Evolutionary conservation across 2,797 vertebrate species (phyloP).

Genomic region (Chaetophractus vellerosus): DNA sequence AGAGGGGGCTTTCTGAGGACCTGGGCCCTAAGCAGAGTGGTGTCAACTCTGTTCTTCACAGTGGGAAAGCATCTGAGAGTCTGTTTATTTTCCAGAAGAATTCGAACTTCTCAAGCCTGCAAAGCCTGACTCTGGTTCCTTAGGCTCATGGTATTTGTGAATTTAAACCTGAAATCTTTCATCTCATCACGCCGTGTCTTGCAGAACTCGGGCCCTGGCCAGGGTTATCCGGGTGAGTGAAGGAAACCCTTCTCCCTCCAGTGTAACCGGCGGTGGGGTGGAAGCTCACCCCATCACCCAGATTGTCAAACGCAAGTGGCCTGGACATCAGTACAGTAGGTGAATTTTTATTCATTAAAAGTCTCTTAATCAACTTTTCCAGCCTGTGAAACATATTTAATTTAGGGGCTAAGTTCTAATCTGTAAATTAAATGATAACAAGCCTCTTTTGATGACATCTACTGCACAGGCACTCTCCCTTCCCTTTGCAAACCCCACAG

Average conservation of each 20-base stretch:
- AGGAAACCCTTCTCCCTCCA: background rate
- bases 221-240: fast-evolving
- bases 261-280: fast-evolving
- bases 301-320: too few relatives aligned
- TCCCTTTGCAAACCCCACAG: background rate
- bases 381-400: background rate
- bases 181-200: fast-evolving
- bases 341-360: background rate
- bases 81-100: background rate
- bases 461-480: fast-evolving
- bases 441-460: background rate
- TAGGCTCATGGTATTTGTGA: fast-evolving
- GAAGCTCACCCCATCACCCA: fast-evolving
- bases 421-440: background rate
- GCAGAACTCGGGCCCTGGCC: background rate
- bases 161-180: background rate
- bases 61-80: too few relatives aligned
- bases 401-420: background rate
- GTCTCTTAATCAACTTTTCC: background rate
- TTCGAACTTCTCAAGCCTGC: too few relatives aligned
- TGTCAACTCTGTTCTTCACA: fast-evolving
- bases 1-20: too few relatives aligned
- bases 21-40: background rate
- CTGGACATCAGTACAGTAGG: fast-evolving
- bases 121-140: too few relatives aligned